Conservation (phyloP, 1,140 invertebrate genomes). For the Battus philenor region DNA sequence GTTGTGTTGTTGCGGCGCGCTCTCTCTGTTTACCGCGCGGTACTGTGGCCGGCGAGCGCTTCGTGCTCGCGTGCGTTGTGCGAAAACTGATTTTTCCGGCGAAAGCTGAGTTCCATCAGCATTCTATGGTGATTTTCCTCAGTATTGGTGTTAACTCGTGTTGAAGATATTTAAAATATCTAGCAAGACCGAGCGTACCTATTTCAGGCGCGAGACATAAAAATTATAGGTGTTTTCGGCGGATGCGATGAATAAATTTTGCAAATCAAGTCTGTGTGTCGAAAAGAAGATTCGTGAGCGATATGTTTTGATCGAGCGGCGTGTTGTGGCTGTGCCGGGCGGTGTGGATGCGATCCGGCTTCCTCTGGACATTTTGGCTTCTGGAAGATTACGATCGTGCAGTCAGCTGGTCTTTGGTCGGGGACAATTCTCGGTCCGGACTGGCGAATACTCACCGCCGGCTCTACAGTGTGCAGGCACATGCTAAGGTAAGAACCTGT, state of each 20-base stretch:
- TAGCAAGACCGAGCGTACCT: conserved; percentile 31
- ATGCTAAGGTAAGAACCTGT: conserved; percentile 56
- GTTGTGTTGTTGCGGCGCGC: conserved; percentile 62
- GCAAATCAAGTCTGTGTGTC: conserved; percentile 70
- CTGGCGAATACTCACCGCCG: conserved; percentile 11
- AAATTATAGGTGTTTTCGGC: conserved; percentile 66
- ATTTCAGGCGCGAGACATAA: conserved; percentile 59
- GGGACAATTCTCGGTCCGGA: conserved; percentile 1
- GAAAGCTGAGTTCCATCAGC: conserved; percentile 45
- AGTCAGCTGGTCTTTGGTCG: conserved; percentile 23
- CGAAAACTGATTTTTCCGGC: conserved; percentile 62
- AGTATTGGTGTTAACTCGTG: conserved; percentile 62
- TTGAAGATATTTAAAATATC: conserved; percentile 15
- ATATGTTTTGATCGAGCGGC: conserved; percentile 67
- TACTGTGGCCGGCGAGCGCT: conserved; percentile 61
- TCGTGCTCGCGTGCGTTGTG: conserved; percentile 54
- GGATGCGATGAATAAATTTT: conserved; percentile 76
- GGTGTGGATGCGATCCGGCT: conserved; percentile 48
- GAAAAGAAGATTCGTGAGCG: conserved; percentile 65
- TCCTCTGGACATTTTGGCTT: conserved; percentile 31
- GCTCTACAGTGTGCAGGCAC: conserved; percentile 37
- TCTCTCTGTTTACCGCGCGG: conserved; percentile 69
- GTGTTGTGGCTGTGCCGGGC: conserved; percentile 57
- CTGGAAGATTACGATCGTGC: conserved; percentile 42
- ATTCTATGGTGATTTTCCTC: conserved; percentile 61